Percentiles rank a stretch among this genome's conserved stretches.
Evolutionary conservation across 2,888 invertebrate species (phyloP).

Genomic region (Celastrina argiolus): DNA sequence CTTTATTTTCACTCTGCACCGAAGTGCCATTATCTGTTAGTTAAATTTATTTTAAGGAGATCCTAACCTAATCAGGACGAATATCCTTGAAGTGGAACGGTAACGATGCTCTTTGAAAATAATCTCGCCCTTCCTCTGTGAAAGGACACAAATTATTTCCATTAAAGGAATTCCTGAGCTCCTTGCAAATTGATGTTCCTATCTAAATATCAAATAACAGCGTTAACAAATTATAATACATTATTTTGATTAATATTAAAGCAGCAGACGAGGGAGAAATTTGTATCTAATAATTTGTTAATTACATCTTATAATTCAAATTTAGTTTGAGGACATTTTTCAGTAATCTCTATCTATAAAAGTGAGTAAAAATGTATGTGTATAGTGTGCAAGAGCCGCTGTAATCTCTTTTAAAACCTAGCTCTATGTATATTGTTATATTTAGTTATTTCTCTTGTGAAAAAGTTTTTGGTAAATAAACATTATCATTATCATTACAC

Average conservation of each 20-base stretch:
- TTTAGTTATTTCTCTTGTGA: no score
- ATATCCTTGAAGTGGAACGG: neutral
- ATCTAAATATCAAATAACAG: constrained; percentile 17
- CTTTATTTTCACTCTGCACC: no score
- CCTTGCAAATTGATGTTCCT: constrained; percentile 9
- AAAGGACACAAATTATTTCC: constrained; percentile 29
- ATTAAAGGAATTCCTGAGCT: constrained; percentile 24
- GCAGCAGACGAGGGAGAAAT: neutral
- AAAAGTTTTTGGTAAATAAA: no score
- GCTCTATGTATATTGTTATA: no score
- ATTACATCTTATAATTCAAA: neutral
- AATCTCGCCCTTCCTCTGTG: constrained; percentile 27
- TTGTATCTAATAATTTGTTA: neutral
- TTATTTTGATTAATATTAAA: constrained; percentile 13
- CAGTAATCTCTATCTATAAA: no score
- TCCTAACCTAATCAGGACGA: constrained; percentile 2
- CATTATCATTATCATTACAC: no score
- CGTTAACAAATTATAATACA: constrained; percentile 1
- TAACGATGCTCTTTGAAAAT: constrained; percentile 23
- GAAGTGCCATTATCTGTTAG: neutral
- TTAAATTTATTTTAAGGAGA: constrained; percentile 1
- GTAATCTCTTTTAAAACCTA: no score
- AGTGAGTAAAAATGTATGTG: no score
- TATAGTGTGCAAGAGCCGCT: no score
- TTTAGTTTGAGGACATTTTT: neutral